These are phyloP conservation scores for Scaptomyza hsui DNA, from an alignment of 1,140 invertebrate genomes.

Conservation along the genomic window DNA sequence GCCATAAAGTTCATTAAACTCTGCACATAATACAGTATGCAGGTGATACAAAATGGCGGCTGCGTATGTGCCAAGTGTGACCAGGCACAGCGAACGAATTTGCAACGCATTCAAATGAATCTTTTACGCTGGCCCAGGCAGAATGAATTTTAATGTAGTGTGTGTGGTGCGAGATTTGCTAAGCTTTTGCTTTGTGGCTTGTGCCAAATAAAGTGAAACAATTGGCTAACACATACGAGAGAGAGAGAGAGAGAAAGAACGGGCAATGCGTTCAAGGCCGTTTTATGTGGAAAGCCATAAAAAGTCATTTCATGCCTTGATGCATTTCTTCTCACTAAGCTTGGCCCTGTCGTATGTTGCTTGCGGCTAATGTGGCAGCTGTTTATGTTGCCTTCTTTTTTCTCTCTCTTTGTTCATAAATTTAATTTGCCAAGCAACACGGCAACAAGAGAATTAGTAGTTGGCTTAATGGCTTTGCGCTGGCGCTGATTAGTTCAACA, in stretches of 20 bases:
- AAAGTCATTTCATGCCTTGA: conserved; percentile 82
- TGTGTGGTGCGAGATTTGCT: conserved; percentile 25
- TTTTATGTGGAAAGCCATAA: conserved; percentile 82
- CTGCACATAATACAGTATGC: not conserved
- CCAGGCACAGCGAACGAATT: conserved; percentile 37
- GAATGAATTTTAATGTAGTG: conserved; percentile 10
- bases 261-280: conserved; percentile 67
- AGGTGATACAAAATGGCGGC: conserved; percentile 8
- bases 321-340: conserved; percentile 74
- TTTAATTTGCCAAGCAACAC: conserved; percentile 43
- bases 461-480: conserved; percentile 38
- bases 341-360: conserved; percentile 43
- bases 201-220: conserved; percentile 66
- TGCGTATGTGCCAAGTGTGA: conserved; percentile 36
- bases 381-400: conserved; percentile 29
- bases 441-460: conserved; percentile 33
- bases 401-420: conserved; percentile 39
- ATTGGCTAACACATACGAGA: conserved; percentile 14
- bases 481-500: conserved; percentile 45
- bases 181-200: conserved; percentile 43
- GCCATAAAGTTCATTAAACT: conserved; percentile 37
- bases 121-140: conserved; percentile 25
- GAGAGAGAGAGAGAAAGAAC: conserved; percentile 41
- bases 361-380: conserved; percentile 47
- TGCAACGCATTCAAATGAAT: conserved; percentile 42